A percentile compares a stretch with the other conserved stretches of the same genome.
Evolutionary conservation across 2,888 invertebrate genomes (phyloP).

Genomic region (Diaprepes abbreviatus): DNA sequence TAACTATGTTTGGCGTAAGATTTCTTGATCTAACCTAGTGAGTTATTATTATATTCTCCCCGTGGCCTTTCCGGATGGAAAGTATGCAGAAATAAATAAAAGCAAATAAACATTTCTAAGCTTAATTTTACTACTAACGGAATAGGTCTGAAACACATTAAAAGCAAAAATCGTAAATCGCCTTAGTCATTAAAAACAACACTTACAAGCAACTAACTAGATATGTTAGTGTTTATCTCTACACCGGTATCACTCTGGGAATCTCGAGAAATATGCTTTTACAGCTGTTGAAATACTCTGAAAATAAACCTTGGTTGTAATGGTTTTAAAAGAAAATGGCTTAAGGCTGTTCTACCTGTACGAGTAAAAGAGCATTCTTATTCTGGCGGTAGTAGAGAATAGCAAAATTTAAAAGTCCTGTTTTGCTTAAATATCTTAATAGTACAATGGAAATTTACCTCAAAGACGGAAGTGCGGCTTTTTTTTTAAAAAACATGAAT

Average conservation of each 20-base stretch:
- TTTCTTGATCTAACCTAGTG: too few relatives aligned
- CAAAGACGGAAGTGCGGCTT: too few relatives aligned
- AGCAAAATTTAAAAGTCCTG: too few relatives aligned
- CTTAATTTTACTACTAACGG: slow-evolving; percentile 1
- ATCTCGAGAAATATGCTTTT: slow-evolving; percentile 31
- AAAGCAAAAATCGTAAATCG: slow-evolving; percentile 17
- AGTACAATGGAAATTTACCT: too few relatives aligned
- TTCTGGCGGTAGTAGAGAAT: too few relatives aligned
- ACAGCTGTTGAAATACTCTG: slow-evolving; percentile 13
- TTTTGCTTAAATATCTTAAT: too few relatives aligned
- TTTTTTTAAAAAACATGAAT: too few relatives aligned
- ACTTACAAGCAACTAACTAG: slow-evolving; percentile 10
- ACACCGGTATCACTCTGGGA: slow-evolving; percentile 26
- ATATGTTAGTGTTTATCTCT: slow-evolving; percentile 28
- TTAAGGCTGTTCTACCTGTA: too few relatives aligned
- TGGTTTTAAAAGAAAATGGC: background rate
- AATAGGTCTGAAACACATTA: background rate
- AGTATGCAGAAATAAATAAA: background rate
- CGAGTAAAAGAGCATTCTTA: too few relatives aligned
- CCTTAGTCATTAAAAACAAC: slow-evolving; percentile 12
- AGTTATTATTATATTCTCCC: too few relatives aligned
- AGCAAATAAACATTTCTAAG: background rate
- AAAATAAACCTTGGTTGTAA: slow-evolving; percentile 16
- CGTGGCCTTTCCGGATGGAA: background rate
- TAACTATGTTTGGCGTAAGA: too few relatives aligned